A percentile compares a stretch with the other conserved stretches of the same genome.
These are phyloP conservation scores for Heliothis peltigera DNA, from an alignment of 2,888 invertebrate species.

Conservation along the genomic window DNA sequence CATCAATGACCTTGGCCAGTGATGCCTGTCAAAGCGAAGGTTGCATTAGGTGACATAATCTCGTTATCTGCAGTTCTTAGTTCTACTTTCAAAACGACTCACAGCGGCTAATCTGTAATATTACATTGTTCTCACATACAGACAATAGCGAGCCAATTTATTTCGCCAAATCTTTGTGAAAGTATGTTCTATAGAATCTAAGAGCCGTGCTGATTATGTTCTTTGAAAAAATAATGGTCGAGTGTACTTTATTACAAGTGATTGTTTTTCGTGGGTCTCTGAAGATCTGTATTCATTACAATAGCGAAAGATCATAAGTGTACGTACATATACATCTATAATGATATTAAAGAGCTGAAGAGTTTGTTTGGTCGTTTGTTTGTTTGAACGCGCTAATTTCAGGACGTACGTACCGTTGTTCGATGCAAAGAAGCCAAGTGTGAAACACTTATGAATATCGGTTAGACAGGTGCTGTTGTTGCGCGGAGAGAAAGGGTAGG, in stretches of 20 bases:
- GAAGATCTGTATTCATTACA: too few relatives aligned
- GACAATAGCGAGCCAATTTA: background rate
- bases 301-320: too few relatives aligned
- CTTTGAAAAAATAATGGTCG: too few relatives aligned
- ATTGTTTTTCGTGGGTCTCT: too few relatives aligned
- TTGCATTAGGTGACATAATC: constrained; percentile 38
- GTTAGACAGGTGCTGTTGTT: background rate
- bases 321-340: background rate
- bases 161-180: background rate
- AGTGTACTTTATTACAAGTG: too few relatives aligned
- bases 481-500: background rate
- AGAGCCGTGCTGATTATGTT: background rate
- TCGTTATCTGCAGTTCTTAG: constrained; percentile 34
- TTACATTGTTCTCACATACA: constrained; percentile 18
- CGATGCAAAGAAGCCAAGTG: constrained; percentile 14
- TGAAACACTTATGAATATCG: constrained; percentile 21
- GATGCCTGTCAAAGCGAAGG: constrained; percentile 4
- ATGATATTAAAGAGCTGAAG: too few relatives aligned
- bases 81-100: constrained; percentile 43
- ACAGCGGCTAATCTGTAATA: constrained; percentile 19
- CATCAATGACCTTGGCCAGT: constrained; percentile 5
- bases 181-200: background rate
- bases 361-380: too few relatives aligned
- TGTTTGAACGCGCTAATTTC: too few relatives aligned
- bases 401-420: too few relatives aligned